These are phyloP conservation scores for Steinernema khuongi DNA, from an alignment of 1,140 invertebrate species.

Conservation along the genomic window DNA sequence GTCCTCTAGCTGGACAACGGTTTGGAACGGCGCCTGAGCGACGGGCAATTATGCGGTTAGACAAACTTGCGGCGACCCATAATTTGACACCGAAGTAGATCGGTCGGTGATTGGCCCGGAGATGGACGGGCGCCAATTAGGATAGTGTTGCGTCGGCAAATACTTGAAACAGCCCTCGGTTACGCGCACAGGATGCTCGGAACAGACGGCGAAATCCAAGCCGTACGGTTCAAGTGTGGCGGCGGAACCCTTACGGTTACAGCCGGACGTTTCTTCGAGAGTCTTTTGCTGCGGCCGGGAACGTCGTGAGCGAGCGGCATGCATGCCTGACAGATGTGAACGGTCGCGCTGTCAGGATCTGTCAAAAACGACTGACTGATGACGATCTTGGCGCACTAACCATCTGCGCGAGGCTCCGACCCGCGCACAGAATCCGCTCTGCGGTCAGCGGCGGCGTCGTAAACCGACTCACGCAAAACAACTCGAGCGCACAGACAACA, in stretches of 20 bases:
- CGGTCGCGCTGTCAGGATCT: slow-evolving; percentile 14
- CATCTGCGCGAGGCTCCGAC: neutral
- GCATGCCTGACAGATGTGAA: slow-evolving; percentile 14
- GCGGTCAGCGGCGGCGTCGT: neutral
- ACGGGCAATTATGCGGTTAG: slow-evolving; percentile 13
- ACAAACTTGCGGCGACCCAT: slow-evolving; percentile 12
- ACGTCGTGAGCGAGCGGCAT: neutral
- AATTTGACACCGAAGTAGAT: slow-evolving; percentile 17
- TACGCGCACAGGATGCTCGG: neutral
- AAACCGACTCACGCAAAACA: neutral
- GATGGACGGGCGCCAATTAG: slow-evolving; percentile 7
- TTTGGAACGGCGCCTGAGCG: neutral
- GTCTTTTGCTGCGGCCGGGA: neutral
- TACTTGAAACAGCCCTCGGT: neutral
- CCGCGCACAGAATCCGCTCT: neutral
- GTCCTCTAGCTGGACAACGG: neutral
- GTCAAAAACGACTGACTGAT: slow-evolving; percentile 16
- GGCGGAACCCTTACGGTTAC: neutral
- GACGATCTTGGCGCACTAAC: slow-evolving; percentile 8
- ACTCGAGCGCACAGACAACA: neutral
- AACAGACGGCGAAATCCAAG: slow-evolving; percentile 7
- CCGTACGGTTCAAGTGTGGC: neutral
- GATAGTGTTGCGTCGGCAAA: slow-evolving; percentile 9
- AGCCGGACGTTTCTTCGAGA: neutral
- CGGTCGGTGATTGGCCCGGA: neutral